These are phyloP conservation scores for Synergus itoensis DNA, from an alignment of 2,888 invertebrate species.

Conservation along the genomic window DNA sequence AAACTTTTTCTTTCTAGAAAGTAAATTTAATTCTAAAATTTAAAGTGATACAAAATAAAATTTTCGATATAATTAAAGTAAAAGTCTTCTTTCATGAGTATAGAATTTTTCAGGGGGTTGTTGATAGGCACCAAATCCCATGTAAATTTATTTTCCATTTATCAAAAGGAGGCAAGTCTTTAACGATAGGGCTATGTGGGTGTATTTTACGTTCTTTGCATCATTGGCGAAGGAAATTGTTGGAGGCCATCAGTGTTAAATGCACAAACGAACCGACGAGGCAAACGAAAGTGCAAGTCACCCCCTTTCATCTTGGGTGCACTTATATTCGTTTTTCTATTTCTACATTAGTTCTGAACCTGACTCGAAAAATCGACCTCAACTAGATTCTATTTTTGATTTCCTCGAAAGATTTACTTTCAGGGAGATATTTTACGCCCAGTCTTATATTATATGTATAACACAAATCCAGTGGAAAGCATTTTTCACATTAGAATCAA, in stretches of 20 bases:
- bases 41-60: not conserved
- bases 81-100: not conserved
- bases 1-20: too few relatives aligned
- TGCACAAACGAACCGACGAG: constrained; percentile 15
- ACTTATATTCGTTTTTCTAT: constrained; percentile 36
- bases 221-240: constrained; percentile 8
- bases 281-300: constrained; percentile 26
- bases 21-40: not conserved
- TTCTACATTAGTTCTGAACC: constrained; percentile 11
- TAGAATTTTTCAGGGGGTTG: not conserved
- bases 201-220: constrained; percentile 20
- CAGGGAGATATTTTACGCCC: not conserved
- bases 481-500: constrained; percentile 1
- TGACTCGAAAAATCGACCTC: constrained; percentile 1
- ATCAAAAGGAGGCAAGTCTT: not conserved
- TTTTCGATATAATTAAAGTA: too few relatives aligned
- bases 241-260: not conserved
- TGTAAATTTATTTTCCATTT: constrained; percentile 28
- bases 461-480: not conserved
- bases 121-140: not conserved
- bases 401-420: constrained; percentile 11
- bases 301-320: constrained; percentile 24
- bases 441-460: not conserved
- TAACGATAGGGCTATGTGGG: constrained; percentile 1
- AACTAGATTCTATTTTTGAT: constrained; percentile 11